phyloP scores from a whole-genome alignment of 2,113 vertebrate species.

The Cryptotis parvus region DNA sequence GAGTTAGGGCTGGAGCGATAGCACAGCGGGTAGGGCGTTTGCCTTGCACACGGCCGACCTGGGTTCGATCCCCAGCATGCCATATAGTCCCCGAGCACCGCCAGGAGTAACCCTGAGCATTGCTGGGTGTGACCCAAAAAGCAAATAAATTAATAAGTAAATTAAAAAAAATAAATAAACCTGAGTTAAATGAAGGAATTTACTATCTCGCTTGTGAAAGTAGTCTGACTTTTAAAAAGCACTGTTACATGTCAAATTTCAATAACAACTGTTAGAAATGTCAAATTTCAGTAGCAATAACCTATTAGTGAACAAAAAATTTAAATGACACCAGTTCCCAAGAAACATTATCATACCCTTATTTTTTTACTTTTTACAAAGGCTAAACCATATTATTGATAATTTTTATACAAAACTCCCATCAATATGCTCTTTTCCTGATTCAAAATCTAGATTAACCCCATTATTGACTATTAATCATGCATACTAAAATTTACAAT shows the following conservation, averaged over 20 bases:
- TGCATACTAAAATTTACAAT: not conserved
- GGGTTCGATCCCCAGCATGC: no score
- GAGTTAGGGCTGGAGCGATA: no score
- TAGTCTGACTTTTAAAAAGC: not conserved
- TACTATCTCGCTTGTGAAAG: slow-evolving; percentile 24
- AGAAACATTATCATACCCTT: not conserved
- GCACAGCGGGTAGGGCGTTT: no score
- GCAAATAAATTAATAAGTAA: no score
- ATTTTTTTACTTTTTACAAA: slow-evolving; percentile 13
- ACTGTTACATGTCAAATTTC: not conserved
- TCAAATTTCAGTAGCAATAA: not conserved
- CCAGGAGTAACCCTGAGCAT: no score
- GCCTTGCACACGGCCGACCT: no score
- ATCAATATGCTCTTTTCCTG: not conserved
- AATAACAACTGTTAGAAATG: no score
- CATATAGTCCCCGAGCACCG: no score
- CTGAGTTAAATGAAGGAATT: no score
- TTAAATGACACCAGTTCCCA: not conserved
- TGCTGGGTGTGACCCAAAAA: no score
- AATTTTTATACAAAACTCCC: slow-evolving; percentile 22
- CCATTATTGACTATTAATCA: not conserved
- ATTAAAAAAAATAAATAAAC: no score
- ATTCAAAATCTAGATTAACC: not conserved
- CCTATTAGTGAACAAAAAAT: not conserved
- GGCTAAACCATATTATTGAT: not conserved